Evolutionary conservation across 2,797 vertebrate genomes (phyloP), one percentile per base, ranked within the genome.

Genomic region (Gallirallus australis): DNA sequence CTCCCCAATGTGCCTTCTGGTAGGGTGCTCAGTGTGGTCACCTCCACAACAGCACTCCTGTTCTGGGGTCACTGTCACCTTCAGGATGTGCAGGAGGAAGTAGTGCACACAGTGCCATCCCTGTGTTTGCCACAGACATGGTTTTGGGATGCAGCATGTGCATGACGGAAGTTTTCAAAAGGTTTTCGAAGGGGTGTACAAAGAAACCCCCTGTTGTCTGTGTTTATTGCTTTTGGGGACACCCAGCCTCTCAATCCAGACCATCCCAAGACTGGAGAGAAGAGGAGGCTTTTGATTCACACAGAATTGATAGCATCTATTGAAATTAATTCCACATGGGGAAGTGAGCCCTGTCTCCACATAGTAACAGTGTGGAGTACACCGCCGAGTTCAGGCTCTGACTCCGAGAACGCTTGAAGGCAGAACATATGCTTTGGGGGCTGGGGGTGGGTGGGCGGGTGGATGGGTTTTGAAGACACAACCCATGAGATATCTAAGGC

Each of bases 321-420:
- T 77, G 66, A 91, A 94, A 95, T 94, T 27, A 88, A 68, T 82
- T 73, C 90, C 90, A 84, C 70, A 68, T 95, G 81, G 42, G 30
- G 24, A 84, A 82, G 42, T 25, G 90, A 91, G 53, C 52, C n/a
- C 45, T 70, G 33, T 73, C 52, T 94, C 42, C 7, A 0, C 48
- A 79, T 2, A 80, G 56, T 60, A 85, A 93, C 71, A 70, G 35
- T 2, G 6, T 35, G 77, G 63, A 82, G 70, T 33, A 60, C 4
- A 57, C 63, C 71, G 64, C 40, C 0, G 27, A 82, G 54, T 50
- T 86, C 72, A 79, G 79, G n/a, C 77, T 89, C 65, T 24, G 31
- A 82, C 63, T 90, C 47, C 0, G 7, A 84, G 82, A 66, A 52
- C 3, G 7, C 73, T 94, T 84, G 85, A 86, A 94, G 73, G 66